Evolutionary conservation across 2,797 vertebrate genomes (phyloP).

Genomic region (Alosa sapidissima): DNA sequence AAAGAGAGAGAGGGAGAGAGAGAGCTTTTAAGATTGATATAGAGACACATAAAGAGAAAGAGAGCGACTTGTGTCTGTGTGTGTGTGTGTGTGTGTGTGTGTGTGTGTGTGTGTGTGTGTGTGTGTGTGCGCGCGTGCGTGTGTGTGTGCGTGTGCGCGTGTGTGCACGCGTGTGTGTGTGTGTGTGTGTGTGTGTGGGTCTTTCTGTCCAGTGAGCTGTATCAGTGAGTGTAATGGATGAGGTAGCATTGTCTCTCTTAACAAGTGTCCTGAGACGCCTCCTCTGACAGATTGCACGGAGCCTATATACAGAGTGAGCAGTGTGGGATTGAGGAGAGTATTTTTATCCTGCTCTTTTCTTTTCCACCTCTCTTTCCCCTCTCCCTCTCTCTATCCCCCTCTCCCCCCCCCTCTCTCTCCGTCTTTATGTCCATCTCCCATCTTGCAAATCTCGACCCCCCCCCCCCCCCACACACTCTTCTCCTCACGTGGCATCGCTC

Average conservation of each 20-base stretch:
- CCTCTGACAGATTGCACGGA: constrained; percentile 50
- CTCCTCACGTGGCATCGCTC: neutral
- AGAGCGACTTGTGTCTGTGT: neutral
- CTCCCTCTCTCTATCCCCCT: constrained; percentile 18
- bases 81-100: constrained; percentile 5
- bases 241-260: constrained; percentile 63
- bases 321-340: constrained; percentile 61
- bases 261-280: constrained; percentile 69
- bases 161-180: neutral
- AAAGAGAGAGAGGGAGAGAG: neutral
- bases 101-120: constrained; percentile 25
- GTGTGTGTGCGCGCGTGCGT: constrained; percentile 32
- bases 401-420: constrained; percentile 41
- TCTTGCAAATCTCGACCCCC: neutral
- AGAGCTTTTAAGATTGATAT: neutral
- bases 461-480: neutral
- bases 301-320: constrained; percentile 67
- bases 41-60: neutral
- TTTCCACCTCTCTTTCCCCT: constrained; percentile 16
- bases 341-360: constrained; percentile 65
- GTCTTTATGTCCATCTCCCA: neutral
- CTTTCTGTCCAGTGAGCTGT: constrained; percentile 48
- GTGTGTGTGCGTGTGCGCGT: constrained; percentile 14
- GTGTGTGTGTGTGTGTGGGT: constrained; percentile 28
- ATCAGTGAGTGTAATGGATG: constrained; percentile 62